Evolutionary conservation across 92 coral and sea anemone genomes (phyloP).

Genomic region (Montipora capitata): DNA sequence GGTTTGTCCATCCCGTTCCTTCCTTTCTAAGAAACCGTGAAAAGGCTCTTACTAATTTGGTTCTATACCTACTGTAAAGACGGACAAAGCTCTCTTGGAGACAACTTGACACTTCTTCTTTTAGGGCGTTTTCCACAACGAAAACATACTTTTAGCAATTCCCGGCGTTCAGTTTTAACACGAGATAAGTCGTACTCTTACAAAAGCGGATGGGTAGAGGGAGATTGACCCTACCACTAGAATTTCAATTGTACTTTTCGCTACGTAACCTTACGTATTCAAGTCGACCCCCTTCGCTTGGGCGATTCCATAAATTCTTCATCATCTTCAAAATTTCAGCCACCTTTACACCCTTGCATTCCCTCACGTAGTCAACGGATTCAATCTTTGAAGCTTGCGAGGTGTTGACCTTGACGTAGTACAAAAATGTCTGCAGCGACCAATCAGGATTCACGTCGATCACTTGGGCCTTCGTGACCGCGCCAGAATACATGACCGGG

Average conservation of each 20-base stretch:
- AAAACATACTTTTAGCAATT: too few species aligned
- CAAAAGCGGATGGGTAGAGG: too few species aligned
- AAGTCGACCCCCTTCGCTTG: slow-evolving; percentile 38
- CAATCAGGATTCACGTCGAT: slow-evolving; percentile 79
- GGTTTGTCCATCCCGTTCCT: too few species aligned
- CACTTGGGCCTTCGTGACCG: slow-evolving; percentile 63
- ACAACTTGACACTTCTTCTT: too few species aligned
- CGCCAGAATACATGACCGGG: slow-evolving; percentile 76
- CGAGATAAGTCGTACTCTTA: too few species aligned
- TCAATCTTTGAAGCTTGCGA: slow-evolving; percentile 54
- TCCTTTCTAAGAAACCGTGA: too few species aligned
- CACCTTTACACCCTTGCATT: slow-evolving; percentile 39
- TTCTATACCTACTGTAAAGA: too few species aligned
- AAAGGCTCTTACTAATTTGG: too few species aligned
- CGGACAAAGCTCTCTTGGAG: too few species aligned
- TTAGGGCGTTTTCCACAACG: too few species aligned
- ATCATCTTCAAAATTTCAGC: slow-evolving; percentile 61
- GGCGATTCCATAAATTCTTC: slow-evolving; percentile 65
- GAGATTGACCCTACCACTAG: too few species aligned
- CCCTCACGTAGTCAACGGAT: slow-evolving; percentile 59
- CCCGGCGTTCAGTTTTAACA: too few species aligned
- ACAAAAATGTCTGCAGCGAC: slow-evolving; percentile 64
- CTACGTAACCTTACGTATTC: slow-evolving; percentile 67
- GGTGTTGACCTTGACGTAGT: slow-evolving; percentile 50
- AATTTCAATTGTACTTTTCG: not conserved